Conservation (phyloP, 1,140 invertebrate species). For the Drosophila kepulauana region DNA sequence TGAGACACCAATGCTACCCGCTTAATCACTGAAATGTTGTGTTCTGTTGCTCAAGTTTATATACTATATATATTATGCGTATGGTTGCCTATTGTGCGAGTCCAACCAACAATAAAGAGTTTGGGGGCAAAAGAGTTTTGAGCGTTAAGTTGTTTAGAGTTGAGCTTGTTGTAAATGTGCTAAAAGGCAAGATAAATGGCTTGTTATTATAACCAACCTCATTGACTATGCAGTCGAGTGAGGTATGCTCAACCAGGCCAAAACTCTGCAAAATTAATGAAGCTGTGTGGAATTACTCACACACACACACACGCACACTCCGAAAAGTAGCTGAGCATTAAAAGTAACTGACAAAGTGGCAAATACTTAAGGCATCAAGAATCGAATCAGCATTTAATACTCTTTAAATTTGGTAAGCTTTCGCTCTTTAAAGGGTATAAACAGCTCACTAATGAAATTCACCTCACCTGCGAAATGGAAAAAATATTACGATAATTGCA, state of each 20-base stretch:
- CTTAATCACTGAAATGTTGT: slow-evolving; percentile 24
- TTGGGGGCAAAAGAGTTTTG: slow-evolving; percentile 25
- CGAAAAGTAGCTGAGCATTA: neutral
- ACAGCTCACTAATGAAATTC: slow-evolving; percentile 13
- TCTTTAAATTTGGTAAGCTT: neutral
- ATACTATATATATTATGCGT: neutral
- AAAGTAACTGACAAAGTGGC: too few relatives aligned
- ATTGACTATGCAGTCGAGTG: slow-evolving; percentile 50
- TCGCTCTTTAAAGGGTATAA: neutral
- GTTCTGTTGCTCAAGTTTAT: neutral
- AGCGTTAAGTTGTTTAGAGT: slow-evolving; percentile 15
- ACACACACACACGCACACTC: neutral
- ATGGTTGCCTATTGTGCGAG: slow-evolving; percentile 33
- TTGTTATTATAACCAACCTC: slow-evolving; percentile 66
- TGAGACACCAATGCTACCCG: slow-evolving; percentile 20
- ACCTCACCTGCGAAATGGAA: slow-evolving; percentile 14
- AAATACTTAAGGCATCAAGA: neutral
- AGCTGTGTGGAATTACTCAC: slow-evolving; percentile 36
- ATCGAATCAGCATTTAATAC: neutral
- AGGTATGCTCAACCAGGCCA: slow-evolving; percentile 25
- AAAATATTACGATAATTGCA: slow-evolving; percentile 58
- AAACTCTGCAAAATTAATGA: slow-evolving; percentile 37
- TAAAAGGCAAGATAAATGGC: slow-evolving; percentile 72
- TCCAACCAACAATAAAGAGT: slow-evolving; percentile 47
- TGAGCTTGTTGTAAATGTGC: slow-evolving; percentile 66